A percentile compares a stretch with the other conserved stretches of the same genome.
Conservation (phyloP, 2,797 vertebrate species). For the Chiloscyllium punctatum region DNA sequence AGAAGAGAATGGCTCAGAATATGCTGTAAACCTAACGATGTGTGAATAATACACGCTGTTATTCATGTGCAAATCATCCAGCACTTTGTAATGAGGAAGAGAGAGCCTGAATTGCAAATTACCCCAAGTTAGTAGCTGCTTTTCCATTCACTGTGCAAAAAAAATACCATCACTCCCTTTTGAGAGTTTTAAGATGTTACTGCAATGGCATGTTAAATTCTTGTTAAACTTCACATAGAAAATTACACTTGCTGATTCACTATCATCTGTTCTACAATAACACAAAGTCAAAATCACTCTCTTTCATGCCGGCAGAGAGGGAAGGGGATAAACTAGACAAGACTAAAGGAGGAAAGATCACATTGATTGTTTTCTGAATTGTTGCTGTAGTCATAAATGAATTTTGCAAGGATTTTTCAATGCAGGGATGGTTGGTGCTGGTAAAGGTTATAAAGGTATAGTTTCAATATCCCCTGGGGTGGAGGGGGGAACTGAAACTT, state of each 20-base stretch:
- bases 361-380: neutral
- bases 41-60: neutral
- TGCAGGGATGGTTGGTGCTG: neutral
- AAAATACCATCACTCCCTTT: neutral
- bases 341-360: neutral
- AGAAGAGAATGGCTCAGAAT: neutral
- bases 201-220: neutral
- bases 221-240: neutral
- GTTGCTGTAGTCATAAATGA: neutral
- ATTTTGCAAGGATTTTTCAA: neutral
- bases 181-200: neutral
- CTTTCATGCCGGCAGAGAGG: neutral
- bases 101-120: neutral
- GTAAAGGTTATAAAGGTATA: neutral
- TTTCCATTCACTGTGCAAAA: neutral
- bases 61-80: neutral
- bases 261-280: neutral
- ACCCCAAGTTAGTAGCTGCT: neutral
- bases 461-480: no score
- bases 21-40: neutral
- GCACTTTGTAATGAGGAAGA: neutral
- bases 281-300: neutral
- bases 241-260: neutral
- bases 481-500: no score
- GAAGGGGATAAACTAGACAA: neutral